phyloP scores from a whole-genome alignment of 2,888 invertebrate species.

The Troglohyphantes excavatus region DNA sequence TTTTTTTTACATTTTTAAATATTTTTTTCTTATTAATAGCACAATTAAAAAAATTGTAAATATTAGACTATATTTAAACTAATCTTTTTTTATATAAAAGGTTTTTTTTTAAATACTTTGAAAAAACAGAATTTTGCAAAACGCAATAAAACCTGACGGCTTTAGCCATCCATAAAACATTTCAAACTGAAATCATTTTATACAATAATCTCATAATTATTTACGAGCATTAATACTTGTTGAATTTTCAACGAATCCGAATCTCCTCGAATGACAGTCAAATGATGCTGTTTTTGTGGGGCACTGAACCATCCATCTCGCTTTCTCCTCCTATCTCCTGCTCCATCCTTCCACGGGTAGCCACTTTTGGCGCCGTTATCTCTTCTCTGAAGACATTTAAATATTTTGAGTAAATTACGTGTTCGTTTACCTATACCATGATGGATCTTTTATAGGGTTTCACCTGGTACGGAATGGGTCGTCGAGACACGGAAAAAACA shows the following conservation, averaged over 20 bases:
- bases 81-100: no score
- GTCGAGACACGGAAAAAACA: not conserved
- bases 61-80: no score
- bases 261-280: conserved; percentile 5
- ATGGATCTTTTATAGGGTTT: not conserved
- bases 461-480: not conserved
- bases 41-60: no score
- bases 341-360: not conserved
- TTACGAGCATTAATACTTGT: conserved; percentile 21
- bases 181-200: no score
- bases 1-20: no score
- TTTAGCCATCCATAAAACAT: no score
- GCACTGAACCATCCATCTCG: conserved; percentile 23
- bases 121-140: no score
- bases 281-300: conserved; percentile 22
- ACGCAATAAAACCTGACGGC: no score
- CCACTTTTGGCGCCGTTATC: not conserved
- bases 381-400: not conserved
- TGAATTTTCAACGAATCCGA: conserved; percentile 32
- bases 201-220: no score
- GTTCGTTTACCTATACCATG: not conserved
- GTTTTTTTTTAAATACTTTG: no score
- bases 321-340: not conserved
- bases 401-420: not conserved
- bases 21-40: no score